Percentiles rank a stretch among this genome's conserved stretches.
These are phyloP conservation scores for Lepidonotus clava DNA, from an alignment of 2,888 invertebrate genomes.

Conservation along the genomic window DNA sequence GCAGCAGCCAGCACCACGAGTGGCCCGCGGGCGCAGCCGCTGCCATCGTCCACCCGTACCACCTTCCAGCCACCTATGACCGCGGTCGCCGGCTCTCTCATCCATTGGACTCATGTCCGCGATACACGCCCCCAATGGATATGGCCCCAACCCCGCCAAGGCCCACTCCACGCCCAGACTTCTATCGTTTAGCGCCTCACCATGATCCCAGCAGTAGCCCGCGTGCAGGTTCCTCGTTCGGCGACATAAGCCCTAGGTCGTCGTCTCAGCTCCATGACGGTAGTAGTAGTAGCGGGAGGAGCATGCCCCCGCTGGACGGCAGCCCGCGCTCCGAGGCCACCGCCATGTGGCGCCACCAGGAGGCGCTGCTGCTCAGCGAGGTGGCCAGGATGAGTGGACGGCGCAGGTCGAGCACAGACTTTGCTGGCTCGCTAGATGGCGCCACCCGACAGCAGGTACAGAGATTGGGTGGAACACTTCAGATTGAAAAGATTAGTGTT, in stretches of 20 bases:
- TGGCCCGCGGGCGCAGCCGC: background rate
- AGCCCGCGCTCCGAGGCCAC: conserved; percentile 27
- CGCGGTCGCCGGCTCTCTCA: conserved; percentile 5
- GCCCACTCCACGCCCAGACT: background rate
- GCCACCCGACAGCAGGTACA: background rate
- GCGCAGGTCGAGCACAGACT: background rate
- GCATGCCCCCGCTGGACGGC: conserved; percentile 7
- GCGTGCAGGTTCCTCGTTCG: background rate
- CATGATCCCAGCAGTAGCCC: background rate
- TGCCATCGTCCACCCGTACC: background rate
- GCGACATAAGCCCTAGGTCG: background rate
- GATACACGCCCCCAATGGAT: background rate
- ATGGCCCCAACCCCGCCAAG: background rate
- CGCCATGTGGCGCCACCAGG: conserved; percentile 44
- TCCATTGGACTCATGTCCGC: background rate
- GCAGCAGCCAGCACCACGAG: background rate
- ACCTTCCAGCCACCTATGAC: background rate
- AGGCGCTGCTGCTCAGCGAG: conserved; percentile 17
- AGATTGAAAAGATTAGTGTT: too few species aligned
- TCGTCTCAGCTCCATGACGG: background rate
- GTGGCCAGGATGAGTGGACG: background rate
- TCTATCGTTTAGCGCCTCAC: background rate
- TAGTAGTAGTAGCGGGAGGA: background rate
- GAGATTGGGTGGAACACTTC: too few species aligned
- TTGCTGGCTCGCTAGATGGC: background rate